Base-by-base conservation (phyloP, 2,113 vertebrate species). In the Meleagris gallopavo region DNA sequence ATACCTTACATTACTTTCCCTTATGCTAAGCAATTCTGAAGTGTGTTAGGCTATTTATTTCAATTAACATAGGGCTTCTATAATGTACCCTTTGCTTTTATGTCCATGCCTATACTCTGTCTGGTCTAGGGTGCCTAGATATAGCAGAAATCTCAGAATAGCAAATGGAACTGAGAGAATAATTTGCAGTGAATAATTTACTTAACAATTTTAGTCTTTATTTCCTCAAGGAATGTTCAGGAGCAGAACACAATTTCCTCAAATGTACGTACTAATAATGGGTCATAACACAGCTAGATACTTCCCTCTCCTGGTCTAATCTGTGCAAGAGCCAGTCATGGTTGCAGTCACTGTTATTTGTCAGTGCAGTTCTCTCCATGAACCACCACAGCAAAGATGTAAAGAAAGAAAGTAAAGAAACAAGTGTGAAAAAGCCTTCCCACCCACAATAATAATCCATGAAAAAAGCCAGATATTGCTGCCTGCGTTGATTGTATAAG, bases 131-230 rank as follows among this genome's bases (percentile, higher is more conserved):
- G 92, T 70, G 16, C 43, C 79, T 17, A 86, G 83, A 86, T 92
- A 78, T 48, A 84, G 66, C 66, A 83, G 64, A 83, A 88, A 93
- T 83, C 86, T 94, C 88, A 88, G 69, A 94, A 92, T 81, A 94
- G 80, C 61, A 86, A 90, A 83, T 58, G 80, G 73, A 84, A 18
- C 80, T 65, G 66, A 84, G 73, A 90, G 88, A 95, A 78, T 92
- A 93, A 94, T 91, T 94, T 92, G 86, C 72, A 90, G 72, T 96
- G 85, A 96, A 93, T 96, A 96, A 96, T 95, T 96, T 94, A 93
- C 90, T 89, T 84, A 84, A 88, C 29, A 94, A 92, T 90, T 92
- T 52, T 86, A 96, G 83, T 92, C 66, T 86, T 90, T 95, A 92
- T 93, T 94, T 96, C 92, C 95, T 96, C 62, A 54, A 95, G 77